These are phyloP conservation scores for Clarias batrachus DNA, from an alignment of 2,113 vertebrate species.

Conservation along the genomic window DNA sequence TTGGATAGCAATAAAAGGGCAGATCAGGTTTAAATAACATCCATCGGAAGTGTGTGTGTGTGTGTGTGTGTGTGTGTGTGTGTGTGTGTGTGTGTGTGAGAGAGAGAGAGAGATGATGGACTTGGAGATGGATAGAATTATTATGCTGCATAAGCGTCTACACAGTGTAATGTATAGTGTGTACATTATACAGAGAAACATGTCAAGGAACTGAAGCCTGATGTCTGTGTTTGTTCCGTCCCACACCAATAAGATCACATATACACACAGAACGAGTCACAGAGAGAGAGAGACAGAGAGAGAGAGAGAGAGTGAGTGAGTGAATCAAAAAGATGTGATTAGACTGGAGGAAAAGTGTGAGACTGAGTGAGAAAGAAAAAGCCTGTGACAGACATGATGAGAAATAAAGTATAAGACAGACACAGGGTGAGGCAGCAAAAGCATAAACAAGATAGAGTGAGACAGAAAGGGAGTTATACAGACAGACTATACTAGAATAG, in stretches of 20 bases:
- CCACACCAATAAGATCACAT: conserved; percentile 6
- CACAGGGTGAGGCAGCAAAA: neutral
- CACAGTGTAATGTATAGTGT: conserved; percentile 15
- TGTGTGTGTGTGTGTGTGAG: conserved; percentile 10
- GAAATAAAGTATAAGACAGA: neutral
- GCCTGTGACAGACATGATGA: neutral
- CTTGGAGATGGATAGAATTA: conserved; percentile 15
- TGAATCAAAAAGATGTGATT: neutral
- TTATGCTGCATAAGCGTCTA: conserved; percentile 39
- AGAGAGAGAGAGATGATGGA: neutral
- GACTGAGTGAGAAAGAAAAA: neutral
- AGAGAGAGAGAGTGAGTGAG: neutral
- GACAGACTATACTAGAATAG: no score
- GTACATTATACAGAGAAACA: neutral
- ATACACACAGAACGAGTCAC: neutral
- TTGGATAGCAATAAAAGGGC: conserved; percentile 35
- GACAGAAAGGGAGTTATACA: neutral
- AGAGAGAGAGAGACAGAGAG: neutral
- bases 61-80: conserved; percentile 17
- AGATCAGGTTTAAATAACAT: conserved; percentile 45
- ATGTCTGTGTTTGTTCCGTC: neutral
- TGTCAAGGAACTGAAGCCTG: neutral
- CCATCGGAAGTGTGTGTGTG: conserved; percentile 32
- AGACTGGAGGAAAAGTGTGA: neutral
- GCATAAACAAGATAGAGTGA: neutral